Evolutionary conservation across 2,797 vertebrate genomes (phyloP), one percentile per base, ranked within the genome.

Genomic region (Psittacula derbiana): DNA sequence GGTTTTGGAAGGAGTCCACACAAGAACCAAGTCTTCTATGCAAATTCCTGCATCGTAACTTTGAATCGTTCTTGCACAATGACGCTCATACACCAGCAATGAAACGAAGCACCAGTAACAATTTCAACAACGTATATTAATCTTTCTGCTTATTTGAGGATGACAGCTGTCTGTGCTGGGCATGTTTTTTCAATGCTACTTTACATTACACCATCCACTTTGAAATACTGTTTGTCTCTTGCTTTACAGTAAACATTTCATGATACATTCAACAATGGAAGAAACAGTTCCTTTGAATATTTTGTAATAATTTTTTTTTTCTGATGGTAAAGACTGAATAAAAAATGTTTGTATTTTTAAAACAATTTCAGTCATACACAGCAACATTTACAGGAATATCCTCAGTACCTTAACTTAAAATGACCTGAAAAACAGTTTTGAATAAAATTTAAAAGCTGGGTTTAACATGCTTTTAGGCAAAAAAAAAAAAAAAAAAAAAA

Each of bases 91-190:
- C 4, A 43, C 3, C 8, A 28, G 49, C 47, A 69, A 41, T 4
- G 8, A 92, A 89, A 88, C 25, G 11, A 71, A 88, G 7, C 23
- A 76, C 6, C 12, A 49, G 31, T 74, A 49, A 53, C 15, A 72
- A 72, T 79, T 88, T 90, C 50, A 64, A 55, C 40, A 81, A 10
- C 3, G 4, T 60, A 36, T 70, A 84, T 86, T 73, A 81, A 94
- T 66, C 44, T 80, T 82, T 72, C 41, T 73, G 41, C 30, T 67
- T 67, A 57, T 62, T 74, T 79, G 38, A 46, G 31, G 60, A 5
- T 60, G 55, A 66, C 33, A 72, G 28, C 8, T 90, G 17, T 41
- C 69, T 69, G 9, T 58, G 30, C 4, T 88, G 71, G 52, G 27
- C 49, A 86, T 43, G 19, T 18, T 13, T 78, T 60, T 92, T 64